Conservation (phyloP, 2,888 invertebrate genomes). For the Clunio marinus region DNA sequence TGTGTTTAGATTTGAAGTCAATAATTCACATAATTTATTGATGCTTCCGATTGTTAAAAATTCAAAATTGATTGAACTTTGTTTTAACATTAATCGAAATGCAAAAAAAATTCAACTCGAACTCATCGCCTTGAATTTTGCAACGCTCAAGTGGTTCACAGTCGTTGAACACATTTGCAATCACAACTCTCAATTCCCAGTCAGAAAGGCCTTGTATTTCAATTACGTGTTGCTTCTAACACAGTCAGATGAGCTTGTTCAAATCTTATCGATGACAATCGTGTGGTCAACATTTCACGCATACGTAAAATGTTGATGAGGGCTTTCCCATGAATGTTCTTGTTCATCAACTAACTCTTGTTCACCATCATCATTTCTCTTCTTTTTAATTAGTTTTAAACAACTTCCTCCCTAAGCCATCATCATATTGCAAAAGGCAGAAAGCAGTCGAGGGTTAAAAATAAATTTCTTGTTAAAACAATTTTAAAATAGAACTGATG, state of each 20-base stretch:
- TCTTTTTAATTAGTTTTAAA: background rate
- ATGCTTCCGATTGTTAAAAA: too few relatives aligned
- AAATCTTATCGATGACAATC: background rate
- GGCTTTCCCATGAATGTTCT: background rate
- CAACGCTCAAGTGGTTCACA: too few relatives aligned
- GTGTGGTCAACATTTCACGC: background rate
- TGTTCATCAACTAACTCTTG: constrained; percentile 4
- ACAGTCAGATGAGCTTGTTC: too few relatives aligned
- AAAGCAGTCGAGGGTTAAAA: background rate
- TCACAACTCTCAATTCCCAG: too few relatives aligned
- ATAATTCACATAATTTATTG: too few relatives aligned
- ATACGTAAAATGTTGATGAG: too few relatives aligned
- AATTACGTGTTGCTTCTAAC: background rate
- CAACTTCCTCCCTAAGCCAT: background rate
- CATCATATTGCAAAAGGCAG: background rate
- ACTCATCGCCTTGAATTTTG: too few relatives aligned
- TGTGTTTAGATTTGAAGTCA: too few relatives aligned
- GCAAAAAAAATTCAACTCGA: too few relatives aligned
- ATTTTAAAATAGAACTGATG: background rate
- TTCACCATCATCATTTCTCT: background rate
- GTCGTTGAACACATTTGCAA: too few relatives aligned
- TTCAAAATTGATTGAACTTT: too few relatives aligned
- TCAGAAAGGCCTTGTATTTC: constrained; percentile 11
- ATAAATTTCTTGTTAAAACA: background rate
- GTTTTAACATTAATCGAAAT: too few relatives aligned